Percentiles rank a stretch among this genome's conserved stretches.
Evolutionary conservation across 2,888 invertebrate species (phyloP).

Genomic region (Eugnorisma glareosa): DNA sequence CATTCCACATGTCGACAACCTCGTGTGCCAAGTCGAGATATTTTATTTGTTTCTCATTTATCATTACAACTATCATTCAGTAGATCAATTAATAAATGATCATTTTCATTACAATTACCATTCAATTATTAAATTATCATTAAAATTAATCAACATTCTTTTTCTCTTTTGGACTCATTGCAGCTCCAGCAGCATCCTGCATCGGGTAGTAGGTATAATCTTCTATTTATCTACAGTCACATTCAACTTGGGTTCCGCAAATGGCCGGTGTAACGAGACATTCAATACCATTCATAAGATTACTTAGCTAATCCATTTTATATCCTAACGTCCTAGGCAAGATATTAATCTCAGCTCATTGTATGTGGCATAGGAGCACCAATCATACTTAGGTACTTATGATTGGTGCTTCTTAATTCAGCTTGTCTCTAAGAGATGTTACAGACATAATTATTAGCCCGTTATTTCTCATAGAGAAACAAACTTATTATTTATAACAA

Average conservation of each 20-base stretch:
- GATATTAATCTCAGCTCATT: background rate
- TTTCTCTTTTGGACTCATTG: too few relatives aligned
- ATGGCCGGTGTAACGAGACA: background rate
- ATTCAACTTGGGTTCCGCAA: background rate
- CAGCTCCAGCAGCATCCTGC: too few relatives aligned
- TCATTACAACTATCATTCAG: too few relatives aligned
- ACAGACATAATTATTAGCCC: background rate
- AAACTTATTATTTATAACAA: background rate
- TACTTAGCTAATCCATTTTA: background rate
- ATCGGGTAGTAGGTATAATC: background rate
- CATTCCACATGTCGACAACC: too few relatives aligned
- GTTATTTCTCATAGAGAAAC: background rate
- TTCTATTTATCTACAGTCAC: background rate
- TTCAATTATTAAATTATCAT: too few relatives aligned
- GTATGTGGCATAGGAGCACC: background rate
- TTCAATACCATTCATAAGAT: background rate
- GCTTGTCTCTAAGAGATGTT: background rate
- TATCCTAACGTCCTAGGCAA: background rate
- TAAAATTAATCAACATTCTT: too few relatives aligned
- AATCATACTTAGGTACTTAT: background rate
- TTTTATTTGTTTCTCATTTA: too few relatives aligned
- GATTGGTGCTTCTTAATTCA: background rate
- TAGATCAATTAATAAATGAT: too few relatives aligned
- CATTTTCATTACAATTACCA: too few relatives aligned
- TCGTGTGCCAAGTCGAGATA: too few relatives aligned